Evolutionary conservation across 2,888 invertebrate species (phyloP), one percentile per base, ranked within the genome.

Genomic region (Pristionchus mayeri): DNA sequence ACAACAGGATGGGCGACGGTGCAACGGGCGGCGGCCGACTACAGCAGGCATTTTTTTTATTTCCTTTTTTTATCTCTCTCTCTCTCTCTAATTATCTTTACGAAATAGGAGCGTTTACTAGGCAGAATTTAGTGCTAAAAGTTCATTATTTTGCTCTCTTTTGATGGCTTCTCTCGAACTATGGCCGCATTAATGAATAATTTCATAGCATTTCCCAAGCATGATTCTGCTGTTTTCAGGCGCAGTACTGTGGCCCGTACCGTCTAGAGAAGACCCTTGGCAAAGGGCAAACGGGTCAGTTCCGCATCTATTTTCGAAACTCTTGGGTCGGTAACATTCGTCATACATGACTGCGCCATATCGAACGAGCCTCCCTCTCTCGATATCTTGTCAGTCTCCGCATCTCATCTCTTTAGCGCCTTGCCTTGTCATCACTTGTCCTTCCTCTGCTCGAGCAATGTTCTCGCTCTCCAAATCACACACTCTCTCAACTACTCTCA

Each of bases 211-310:
- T n/a, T n/a, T n/a, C n/a, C n/a, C n/a, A n/a, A n/a, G n/a, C n/a
- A n/a, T n/a, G n/a, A n/a, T n/a, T n/a, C n/a, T n/a, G n/a, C n/a
- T 6, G 3, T 50, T 50, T 50, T 0, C 48, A 82, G 85, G 92
- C 92, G 93, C 96, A 97, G 94, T 98, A 97, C 95, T 98, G 99
- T 93, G 99, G 99, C 91, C 98, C 99, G 86, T 99, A 98, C 95
- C 95, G 98, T 94, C 95, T 99, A 94, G 99, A 99, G 94, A 99
- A 98, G 94, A 99, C 99, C 84, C 95, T 99, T 89, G 99, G 99
- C 92, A 99, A 99, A 94, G 99, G 99, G 89, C 99, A 99, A 94
- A 99, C 99, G 94, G 99, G 98, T 98, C 9, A 30, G 71, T 71
- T 82, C 63, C 30, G 13, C 16, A 37, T n/a, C 34, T 27, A 16